phyloP scores from a whole-genome alignment of 2,888 invertebrate genomes.

The Acrocera orbiculus region DNA sequence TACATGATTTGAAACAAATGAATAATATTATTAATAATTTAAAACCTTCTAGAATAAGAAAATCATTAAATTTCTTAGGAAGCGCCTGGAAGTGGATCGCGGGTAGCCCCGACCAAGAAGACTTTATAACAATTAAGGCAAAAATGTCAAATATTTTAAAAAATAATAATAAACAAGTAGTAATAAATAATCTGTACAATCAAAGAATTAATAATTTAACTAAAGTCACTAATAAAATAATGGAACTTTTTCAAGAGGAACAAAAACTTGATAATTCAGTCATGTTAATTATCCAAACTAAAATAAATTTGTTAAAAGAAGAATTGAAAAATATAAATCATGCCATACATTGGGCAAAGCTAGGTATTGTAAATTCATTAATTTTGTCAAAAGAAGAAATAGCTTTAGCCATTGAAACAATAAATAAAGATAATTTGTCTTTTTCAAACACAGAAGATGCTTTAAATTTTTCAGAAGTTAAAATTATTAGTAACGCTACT shows the following conservation, averaged over 20 bases:
- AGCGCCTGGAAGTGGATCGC: slow-evolving; percentile 5
- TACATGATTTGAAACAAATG: background rate
- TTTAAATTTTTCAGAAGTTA: slow-evolving; percentile 5
- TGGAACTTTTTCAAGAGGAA: background rate
- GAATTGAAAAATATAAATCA: slow-evolving; percentile 10
- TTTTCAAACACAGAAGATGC: slow-evolving; percentile 2
- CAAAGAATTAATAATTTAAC: slow-evolving; percentile 6
- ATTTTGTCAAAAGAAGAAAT: slow-evolving; percentile 12
- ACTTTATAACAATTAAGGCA: background rate
- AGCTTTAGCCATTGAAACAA: background rate
- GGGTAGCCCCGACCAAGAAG: slow-evolving; percentile 2
- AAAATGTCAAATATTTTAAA: too few relatives aligned
- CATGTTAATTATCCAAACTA: slow-evolving; percentile 7
- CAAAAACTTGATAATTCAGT: too few relatives aligned
- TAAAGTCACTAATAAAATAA: slow-evolving; percentile 1
- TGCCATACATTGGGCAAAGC: slow-evolving; percentile 12
- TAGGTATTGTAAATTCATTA: slow-evolving; percentile 11
- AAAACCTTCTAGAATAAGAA: background rate
- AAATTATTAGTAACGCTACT: slow-evolving; percentile 3
- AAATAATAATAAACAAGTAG: slow-evolving; percentile 5
- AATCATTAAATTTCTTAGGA: slow-evolving; percentile 1
- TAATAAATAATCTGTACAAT: slow-evolving; percentile 4
- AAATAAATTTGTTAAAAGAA: slow-evolving; percentile 11
- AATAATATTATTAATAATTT: background rate
- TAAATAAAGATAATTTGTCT: background rate